Percentiles rank a stretch among this genome's conserved stretches.
Conservation (phyloP, 2,888 invertebrate species). For the Sympetrum striolatum region DNA sequence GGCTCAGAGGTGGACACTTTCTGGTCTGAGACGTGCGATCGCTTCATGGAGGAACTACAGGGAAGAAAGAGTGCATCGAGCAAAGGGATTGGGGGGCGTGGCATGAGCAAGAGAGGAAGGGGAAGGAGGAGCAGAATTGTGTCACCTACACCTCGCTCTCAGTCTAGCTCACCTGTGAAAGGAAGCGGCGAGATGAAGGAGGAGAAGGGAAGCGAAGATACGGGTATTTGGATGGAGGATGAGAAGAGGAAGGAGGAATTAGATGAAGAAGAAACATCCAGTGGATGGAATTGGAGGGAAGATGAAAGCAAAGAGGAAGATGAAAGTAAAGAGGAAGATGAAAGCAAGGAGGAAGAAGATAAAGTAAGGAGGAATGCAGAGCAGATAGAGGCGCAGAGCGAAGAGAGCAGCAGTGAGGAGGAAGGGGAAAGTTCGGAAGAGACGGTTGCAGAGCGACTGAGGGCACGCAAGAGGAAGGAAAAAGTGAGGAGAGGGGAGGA, state of each 20-base stretch:
- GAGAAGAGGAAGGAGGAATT: not conserved
- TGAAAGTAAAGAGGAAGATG: not conserved
- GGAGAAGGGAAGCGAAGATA: not conserved
- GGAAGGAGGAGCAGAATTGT: conserved; percentile 54
- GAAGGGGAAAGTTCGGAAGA: conserved; percentile 52
- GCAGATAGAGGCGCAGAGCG: conserved; percentile 54
- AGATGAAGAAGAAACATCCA: not conserved
- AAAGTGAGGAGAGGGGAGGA: conserved; percentile 48
- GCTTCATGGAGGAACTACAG: conserved; percentile 78
- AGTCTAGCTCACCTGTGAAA: not conserved
- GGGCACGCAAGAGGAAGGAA: conserved; percentile 55
- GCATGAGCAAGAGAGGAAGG: conserved; percentile 49
- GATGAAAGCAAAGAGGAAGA: not conserved
- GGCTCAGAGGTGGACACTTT: conserved; percentile 55
- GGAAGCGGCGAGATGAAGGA: not conserved
- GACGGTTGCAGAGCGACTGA: conserved; percentile 56
- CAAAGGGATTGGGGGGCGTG: not conserved
- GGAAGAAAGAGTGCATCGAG: conserved; percentile 49
- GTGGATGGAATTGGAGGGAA: not conserved
- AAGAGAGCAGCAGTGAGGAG: conserved; percentile 50
- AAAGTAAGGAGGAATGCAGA: conserved; percentile 56
- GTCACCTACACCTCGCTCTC: not conserved
- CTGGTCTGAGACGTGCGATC: conserved; percentile 79
- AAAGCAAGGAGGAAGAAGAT: not conserved
- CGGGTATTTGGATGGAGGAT: not conserved